Conservation (phyloP, 1,140 invertebrate species). For the Sycophaga agraensis region DNA sequence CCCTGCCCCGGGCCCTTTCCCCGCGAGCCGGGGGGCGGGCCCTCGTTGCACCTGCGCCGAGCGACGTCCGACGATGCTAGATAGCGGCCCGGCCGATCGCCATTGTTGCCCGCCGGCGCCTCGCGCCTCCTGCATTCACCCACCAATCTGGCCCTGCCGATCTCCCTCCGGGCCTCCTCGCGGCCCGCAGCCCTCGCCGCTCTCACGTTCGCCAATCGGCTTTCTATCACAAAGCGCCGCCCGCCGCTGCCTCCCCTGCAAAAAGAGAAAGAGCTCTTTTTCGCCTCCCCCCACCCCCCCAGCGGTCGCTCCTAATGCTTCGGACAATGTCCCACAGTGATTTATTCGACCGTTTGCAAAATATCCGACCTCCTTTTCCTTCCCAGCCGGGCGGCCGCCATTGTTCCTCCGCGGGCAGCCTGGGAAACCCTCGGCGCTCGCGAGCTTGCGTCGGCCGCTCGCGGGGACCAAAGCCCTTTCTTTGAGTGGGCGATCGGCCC, state of each 20-base stretch:
- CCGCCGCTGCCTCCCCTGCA: background rate
- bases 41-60: background rate
- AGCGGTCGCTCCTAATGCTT: background rate
- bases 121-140: constrained; percentile 5
- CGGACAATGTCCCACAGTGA: background rate
- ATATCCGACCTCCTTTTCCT: background rate
- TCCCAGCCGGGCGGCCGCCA: too few relatives aligned
- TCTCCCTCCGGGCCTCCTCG: background rate
- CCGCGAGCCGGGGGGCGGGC: background rate
- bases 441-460: too few relatives aligned
- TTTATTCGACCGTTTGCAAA: constrained; percentile 22
- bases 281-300: background rate
- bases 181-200: too few relatives aligned
- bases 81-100: background rate
- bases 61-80: background rate
- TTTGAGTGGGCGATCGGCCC: too few relatives aligned
- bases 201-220: constrained; percentile 18
- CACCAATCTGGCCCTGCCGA: constrained; percentile 8
- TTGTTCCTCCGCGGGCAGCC: too few relatives aligned
- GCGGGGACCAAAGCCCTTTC: too few relatives aligned
- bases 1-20: background rate
- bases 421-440: too few relatives aligned
- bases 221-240: constrained; percentile 15
- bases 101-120: constrained; percentile 7
- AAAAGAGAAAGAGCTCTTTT: too few relatives aligned